A percentile compares a stretch with the other conserved stretches of the same genome.
Evolutionary conservation across 1,140 invertebrate genomes (phyloP).

Genomic region (Dinoponera quadriceps): DNA sequence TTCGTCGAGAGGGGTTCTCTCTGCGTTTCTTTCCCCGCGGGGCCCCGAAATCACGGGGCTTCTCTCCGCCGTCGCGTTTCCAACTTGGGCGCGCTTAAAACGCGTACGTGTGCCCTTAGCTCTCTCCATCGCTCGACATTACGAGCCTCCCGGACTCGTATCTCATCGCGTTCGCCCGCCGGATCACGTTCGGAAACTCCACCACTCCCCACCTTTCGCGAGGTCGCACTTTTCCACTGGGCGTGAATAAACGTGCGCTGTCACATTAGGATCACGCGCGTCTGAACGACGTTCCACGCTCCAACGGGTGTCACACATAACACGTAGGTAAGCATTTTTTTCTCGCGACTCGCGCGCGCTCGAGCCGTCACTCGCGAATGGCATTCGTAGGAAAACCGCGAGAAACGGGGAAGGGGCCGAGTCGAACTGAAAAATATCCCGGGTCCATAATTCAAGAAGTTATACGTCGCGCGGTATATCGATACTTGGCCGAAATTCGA

Average conservation of each 20-base stretch:
- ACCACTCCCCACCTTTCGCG: background rate
- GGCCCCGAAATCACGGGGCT: slow-evolving; percentile 63
- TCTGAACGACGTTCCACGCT: slow-evolving; percentile 8
- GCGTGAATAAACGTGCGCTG: slow-evolving; percentile 33
- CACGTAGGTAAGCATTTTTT: slow-evolving; percentile 16
- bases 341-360: background rate
- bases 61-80: slow-evolving; percentile 58
- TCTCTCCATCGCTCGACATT: slow-evolving; percentile 59
- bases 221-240: slow-evolving; percentile 1
- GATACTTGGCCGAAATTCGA: slow-evolving; percentile 31
- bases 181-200: slow-evolving; percentile 30
- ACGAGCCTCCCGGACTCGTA: slow-evolving; percentile 49
- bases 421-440: slow-evolving; percentile 29
- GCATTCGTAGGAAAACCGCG: background rate
- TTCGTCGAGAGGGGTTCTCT: slow-evolving; percentile 16
- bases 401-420: background rate
- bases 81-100: slow-evolving; percentile 57
- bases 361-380: background rate
- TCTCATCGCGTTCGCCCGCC: slow-evolving; percentile 13
- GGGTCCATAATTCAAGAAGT: slow-evolving; percentile 2
- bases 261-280: slow-evolving; percentile 30
- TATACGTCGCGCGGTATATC: background rate
- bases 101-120: slow-evolving; percentile 64
- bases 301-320: background rate
- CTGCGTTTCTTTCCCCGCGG: slow-evolving; percentile 22